Conservation (phyloP, 2,797 vertebrate genomes). For the Chelmon rostratus region DNA sequence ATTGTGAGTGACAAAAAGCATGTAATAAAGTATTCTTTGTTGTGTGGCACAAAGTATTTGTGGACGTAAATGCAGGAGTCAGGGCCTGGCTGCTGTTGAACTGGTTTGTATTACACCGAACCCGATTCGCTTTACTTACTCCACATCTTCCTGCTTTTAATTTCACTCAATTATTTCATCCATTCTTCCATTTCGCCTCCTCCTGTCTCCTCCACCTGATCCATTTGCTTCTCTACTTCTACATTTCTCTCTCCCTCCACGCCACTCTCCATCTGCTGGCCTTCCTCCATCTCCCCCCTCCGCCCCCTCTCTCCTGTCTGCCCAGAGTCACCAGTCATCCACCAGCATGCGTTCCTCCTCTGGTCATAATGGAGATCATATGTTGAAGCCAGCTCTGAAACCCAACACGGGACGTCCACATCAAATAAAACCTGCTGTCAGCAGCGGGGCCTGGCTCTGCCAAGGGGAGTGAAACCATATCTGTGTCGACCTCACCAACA, state of each 20-base stretch:
- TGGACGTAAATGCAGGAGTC: conserved; percentile 11
- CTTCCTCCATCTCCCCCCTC: conserved; percentile 50
- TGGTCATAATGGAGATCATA: conserved; percentile 88
- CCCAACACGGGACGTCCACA: conserved; percentile 85
- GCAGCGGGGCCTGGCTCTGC: conserved; percentile 76
- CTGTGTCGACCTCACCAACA: conserved; percentile 79
- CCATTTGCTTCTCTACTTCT: conserved; percentile 34
- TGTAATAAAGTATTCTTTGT: background rate
- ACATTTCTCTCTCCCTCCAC: conserved; percentile 37
- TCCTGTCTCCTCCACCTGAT: conserved; percentile 55
- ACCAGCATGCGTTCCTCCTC: conserved; percentile 78
- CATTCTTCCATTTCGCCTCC: conserved; percentile 22
- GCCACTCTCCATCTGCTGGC: conserved; percentile 67
- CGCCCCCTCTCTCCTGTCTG: conserved; percentile 49
- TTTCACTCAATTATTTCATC: conserved; percentile 1
- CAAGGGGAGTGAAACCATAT: conserved; percentile 83
- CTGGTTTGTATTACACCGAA: conserved; percentile 25
- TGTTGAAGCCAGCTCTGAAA: conserved; percentile 85
- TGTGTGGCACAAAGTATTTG: background rate
- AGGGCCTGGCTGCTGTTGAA: conserved; percentile 38
- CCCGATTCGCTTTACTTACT: conserved; percentile 1
- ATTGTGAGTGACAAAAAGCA: background rate
- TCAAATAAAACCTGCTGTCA: conserved; percentile 87
- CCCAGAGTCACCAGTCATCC: conserved; percentile 80
- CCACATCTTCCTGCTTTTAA: conserved; percentile 5